Conservation (phyloP, 2,888 invertebrate genomes). For the Drosophila austrosaltans region DNA sequence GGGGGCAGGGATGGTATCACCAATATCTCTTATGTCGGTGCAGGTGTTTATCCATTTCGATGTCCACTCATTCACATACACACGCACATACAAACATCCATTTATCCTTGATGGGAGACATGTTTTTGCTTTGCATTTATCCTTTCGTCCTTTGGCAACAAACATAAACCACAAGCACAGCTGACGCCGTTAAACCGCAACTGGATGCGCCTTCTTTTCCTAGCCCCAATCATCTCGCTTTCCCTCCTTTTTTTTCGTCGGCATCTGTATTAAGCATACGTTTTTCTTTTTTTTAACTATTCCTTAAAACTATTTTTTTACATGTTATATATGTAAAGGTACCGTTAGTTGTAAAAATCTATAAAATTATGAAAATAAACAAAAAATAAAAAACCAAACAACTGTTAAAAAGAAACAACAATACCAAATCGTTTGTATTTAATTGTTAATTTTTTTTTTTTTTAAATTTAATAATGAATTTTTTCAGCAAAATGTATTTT, state of each 20-base stretch:
- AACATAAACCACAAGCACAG: constrained; percentile 32
- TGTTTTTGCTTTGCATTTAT: constrained; percentile 64
- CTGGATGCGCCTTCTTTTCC: constrained; percentile 23
- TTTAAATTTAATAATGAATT: too few species aligned
- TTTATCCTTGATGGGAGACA: constrained; percentile 33
- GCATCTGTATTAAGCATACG: constrained; percentile 41
- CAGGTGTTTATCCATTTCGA: constrained; percentile 24
- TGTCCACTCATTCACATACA: constrained; percentile 14
- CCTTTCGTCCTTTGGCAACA: constrained; percentile 37
- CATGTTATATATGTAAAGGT: constrained; percentile 83
- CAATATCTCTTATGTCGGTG: constrained; percentile 49
- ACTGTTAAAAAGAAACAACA: constrained; percentile 32
- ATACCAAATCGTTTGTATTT: too few species aligned
- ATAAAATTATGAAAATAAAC: constrained; percentile 44
- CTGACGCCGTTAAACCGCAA: neutral
- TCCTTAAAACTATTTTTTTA: constrained; percentile 79
- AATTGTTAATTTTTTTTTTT: too few species aligned
- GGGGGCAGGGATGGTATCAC: constrained; percentile 14
- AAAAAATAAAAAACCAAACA: constrained; percentile 17
- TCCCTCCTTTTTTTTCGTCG: neutral
- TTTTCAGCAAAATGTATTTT: too few species aligned
- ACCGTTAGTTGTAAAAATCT: constrained; percentile 75
- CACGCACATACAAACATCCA: constrained; percentile 34
- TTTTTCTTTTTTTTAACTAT: constrained; percentile 69
- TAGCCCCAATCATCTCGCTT: constrained; percentile 1